Base-by-base conservation (phyloP, 2,113 vertebrate genomes). In the Hypocryptadius cinnamomeus region DNA sequence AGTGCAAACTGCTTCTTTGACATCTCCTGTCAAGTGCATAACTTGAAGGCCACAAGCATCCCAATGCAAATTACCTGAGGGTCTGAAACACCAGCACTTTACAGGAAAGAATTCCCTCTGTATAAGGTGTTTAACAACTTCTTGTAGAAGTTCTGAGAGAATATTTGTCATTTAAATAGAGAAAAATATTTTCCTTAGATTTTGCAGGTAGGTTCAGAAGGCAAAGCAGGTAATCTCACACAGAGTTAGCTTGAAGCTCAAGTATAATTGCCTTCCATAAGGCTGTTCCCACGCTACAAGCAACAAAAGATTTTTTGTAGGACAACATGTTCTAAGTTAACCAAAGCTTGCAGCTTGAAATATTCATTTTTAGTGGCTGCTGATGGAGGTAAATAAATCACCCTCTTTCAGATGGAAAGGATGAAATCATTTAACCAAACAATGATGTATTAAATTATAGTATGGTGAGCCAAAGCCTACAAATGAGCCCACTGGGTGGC, bases 401-500 rank as follows among this genome's bases (percentile, higher is more conserved):
- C 59, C 23, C 23, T 79, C 50, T 37, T 95, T 93, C 40, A 53
- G 57, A 77, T 59, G 53, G n/a, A 94, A 57, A 66, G 44, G 72
- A 87, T 72, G 85, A 87, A 95, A 51, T 96, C 45, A 76, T 95
- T 93, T 88, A 88, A 57, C 27, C 31, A 96, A 93, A 94, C 31
- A 79, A 19, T 8, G 28, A 85, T 77, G 40, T 53, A 91, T 82
- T 89, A 94, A 86, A 74, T 47, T 86, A 61, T 39, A 72, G 48
- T 44, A 94, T 50, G 56, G 63, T 64, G 48, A 90, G 88, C 54
- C 66, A 94, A 95, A 87, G 60, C 64, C 82, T 94, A 78, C 59
- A 86, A 95, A 80, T 45, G 82, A 93, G 71, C 48, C 31, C 44
- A 64, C 85, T 85, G 81, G 84, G 70, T 94, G 64, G 68, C 59